Percentiles rank a stretch among this genome's conserved stretches.
These are phyloP conservation scores for Sycophila sp. DNA, from an alignment of 1,140 invertebrate species.

Conservation along the genomic window DNA sequence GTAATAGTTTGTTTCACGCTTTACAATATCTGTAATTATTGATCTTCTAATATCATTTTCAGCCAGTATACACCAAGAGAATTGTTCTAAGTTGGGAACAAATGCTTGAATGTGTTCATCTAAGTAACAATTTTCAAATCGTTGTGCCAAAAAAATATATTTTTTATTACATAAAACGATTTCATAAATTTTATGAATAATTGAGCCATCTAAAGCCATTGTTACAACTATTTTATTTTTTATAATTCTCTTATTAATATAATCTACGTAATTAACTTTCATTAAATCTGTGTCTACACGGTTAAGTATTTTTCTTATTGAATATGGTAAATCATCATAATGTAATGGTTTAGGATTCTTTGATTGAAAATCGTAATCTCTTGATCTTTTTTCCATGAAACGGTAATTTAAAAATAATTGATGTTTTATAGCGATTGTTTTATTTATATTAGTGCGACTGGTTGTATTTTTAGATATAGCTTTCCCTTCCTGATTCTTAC, in stretches of 20 bases:
- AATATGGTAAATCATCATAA: neutral
- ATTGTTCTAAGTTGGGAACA: too few relatives aligned
- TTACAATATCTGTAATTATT: too few relatives aligned
- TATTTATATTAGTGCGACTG: neutral
- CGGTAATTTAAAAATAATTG: conserved; percentile 14
- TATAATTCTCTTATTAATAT: conserved; percentile 7
- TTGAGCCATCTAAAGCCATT: too few relatives aligned
- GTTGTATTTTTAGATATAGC: neutral
- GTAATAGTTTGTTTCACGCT: too few relatives aligned
- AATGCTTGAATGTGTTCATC: conserved; percentile 2
- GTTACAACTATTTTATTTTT: too few relatives aligned
- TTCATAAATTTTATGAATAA: conserved; percentile 11
- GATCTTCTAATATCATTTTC: too few relatives aligned
- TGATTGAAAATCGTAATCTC: neutral
- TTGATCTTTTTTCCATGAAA: neutral
- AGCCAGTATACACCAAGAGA: too few relatives aligned
- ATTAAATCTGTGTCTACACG: too few relatives aligned
- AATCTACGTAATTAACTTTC: neutral
- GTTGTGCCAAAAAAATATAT: conserved; percentile 16
- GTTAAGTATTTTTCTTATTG: neutral
- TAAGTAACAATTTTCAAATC: conserved; percentile 17
- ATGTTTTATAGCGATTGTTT: neutral
- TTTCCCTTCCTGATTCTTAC: neutral
- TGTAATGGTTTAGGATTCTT: neutral
- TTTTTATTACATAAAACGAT: conserved; percentile 3